A percentile compares a stretch with the other conserved stretches of the same genome.
Evolutionary conservation across 2,113 vertebrate species (phyloP).

Genomic region (Baryphthengus martii): DNA sequence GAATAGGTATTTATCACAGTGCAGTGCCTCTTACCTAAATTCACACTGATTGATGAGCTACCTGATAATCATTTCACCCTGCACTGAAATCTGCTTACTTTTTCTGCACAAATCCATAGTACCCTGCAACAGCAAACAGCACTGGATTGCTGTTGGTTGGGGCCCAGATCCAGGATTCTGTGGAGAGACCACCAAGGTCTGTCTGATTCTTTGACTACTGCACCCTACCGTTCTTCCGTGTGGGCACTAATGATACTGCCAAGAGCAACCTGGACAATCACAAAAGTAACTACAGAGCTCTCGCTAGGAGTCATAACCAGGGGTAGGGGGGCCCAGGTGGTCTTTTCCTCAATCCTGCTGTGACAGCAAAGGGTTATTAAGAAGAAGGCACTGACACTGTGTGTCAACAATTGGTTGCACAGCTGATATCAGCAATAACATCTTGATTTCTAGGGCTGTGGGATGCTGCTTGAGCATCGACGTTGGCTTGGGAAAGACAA

Average conservation of each 20-base stretch:
- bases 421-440: background rate
- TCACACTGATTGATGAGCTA: background rate
- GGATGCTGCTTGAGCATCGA: background rate
- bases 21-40: background rate
- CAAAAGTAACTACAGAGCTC: background rate
- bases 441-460: background rate
- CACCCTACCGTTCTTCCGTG: background rate
- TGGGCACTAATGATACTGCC: background rate
- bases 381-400: background rate
- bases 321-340: accelerated
- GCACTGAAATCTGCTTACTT: background rate
- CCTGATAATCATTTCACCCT: background rate
- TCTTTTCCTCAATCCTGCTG: background rate
- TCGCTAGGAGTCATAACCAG: background rate
- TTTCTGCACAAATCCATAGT: background rate
- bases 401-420: background rate
- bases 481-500: accelerated
- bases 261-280: background rate
- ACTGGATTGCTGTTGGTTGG: background rate
- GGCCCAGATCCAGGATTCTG: background rate
- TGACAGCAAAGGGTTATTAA: background rate
- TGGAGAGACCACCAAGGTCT: background rate
- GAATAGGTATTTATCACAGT: background rate
- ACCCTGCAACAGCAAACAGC: background rate
- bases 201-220: background rate